phyloP scores from a whole-genome alignment of 92 coral and sea anemone species.

The Epizoanthus ramosus region DNA sequence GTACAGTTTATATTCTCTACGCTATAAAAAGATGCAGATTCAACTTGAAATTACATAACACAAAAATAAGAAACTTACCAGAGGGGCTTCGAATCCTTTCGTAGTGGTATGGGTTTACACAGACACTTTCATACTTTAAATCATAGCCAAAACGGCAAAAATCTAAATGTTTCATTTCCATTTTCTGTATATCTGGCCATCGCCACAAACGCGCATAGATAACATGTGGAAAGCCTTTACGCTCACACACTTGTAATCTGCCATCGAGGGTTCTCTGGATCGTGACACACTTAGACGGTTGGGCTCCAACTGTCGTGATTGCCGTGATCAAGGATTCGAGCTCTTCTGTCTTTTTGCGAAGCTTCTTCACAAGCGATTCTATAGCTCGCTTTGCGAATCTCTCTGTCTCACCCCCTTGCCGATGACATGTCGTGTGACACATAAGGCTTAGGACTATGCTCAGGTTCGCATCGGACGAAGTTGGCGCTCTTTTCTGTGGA shows the following conservation, averaged over 20 bases:
- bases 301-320: constrained; percentile 90
- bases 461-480: constrained; percentile 98
- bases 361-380: constrained; percentile 96
- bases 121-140: constrained; percentile 97
- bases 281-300: constrained; percentile 98
- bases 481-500: constrained; percentile 94
- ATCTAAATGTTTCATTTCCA: constrained; percentile 99
- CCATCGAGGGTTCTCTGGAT: constrained; percentile 98
- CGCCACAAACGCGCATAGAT: constrained; percentile 99
- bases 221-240: constrained; percentile 99
- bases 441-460: constrained; percentile 94
- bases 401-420: constrained; percentile 99
- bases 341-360: constrained; percentile 97
- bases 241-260: constrained; percentile 98
- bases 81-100: constrained; percentile 96
- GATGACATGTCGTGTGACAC: constrained; percentile 98
- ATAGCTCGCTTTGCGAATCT: constrained; percentile 99
- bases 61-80: constrained; percentile 64
- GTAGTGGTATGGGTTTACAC: constrained; percentile 99
- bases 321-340: constrained; percentile 93
- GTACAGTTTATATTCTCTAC: background rate
- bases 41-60: background rate
- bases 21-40: background rate
- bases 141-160: constrained; percentile 99
- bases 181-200: constrained; percentile 99